A percentile compares a stretch with the other conserved stretches of the same genome.
These are phyloP conservation scores for Jordanella pulchra DNA, from an alignment of 2,797 vertebrate species.

Conservation along the genomic window DNA sequence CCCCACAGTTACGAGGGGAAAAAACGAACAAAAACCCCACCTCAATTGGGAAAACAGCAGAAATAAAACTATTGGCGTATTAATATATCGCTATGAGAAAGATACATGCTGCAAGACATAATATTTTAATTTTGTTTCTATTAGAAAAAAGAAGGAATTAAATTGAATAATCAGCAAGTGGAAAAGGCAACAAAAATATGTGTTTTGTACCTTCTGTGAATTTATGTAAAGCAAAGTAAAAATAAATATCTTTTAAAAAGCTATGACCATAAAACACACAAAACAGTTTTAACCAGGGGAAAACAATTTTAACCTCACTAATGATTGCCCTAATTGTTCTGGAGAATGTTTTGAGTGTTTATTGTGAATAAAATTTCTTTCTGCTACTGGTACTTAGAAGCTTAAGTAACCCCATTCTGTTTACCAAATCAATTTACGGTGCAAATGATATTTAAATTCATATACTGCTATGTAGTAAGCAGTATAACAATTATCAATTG, in stretches of 20 bases:
- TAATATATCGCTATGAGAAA: slow-evolving; percentile 43
- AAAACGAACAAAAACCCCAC: not conserved
- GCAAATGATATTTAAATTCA: not conserved
- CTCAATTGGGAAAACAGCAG: slow-evolving; percentile 50
- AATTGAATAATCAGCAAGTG: slow-evolving; percentile 51
- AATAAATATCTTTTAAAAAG: slow-evolving; percentile 15
- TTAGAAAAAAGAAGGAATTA: slow-evolving; percentile 21
- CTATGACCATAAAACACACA: not conserved
- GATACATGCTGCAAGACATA: slow-evolving; percentile 13
- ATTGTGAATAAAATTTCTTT: not conserved
- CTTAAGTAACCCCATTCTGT: not conserved
- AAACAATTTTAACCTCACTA: not conserved
- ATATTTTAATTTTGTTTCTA: slow-evolving; percentile 34
- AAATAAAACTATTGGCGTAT: slow-evolving; percentile 34
- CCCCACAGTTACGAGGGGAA: slow-evolving; percentile 39
- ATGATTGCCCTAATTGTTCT: not conserved
- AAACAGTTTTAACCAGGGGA: not conserved
- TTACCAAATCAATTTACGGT: not conserved
- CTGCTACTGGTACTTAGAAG: not conserved
- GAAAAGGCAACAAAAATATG: slow-evolving; percentile 39
- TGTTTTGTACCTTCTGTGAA: slow-evolving; percentile 47
- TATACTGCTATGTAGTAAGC: not conserved
- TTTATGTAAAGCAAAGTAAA: slow-evolving; percentile 35
- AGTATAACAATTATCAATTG: not conserved
- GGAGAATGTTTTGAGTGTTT: not conserved